These are phyloP conservation scores for Strigamia maritima DNA, from an alignment of 2,888 invertebrate species.

Conservation along the genomic window DNA sequence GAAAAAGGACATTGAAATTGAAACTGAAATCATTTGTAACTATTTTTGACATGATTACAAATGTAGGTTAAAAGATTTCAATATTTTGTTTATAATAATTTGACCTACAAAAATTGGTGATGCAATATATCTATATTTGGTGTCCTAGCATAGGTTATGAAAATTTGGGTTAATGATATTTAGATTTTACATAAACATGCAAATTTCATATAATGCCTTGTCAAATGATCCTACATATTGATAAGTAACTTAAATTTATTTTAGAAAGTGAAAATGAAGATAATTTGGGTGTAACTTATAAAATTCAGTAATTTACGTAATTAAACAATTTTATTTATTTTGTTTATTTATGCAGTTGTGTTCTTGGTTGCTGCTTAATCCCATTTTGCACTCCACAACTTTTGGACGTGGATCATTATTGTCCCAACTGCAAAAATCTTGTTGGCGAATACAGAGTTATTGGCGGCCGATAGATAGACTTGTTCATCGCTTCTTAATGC, in stretches of 20 bases:
- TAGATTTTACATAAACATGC: background rate
- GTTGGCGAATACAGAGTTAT: slow-evolving; percentile 1
- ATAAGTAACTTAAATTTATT: background rate
- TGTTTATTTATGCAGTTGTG: slow-evolving; percentile 62
- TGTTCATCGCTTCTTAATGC: background rate
- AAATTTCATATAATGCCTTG: background rate
- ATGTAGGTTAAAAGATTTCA: background rate
- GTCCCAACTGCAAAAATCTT: slow-evolving; percentile 70
- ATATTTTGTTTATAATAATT: background rate
- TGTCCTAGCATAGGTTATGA: background rate
- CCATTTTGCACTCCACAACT: slow-evolving; percentile 89
- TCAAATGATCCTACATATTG: too few species aligned
- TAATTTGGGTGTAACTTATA: too few species aligned
- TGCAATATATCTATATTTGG: background rate
- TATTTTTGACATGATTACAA: background rate
- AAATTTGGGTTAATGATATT: background rate
- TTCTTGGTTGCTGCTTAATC: slow-evolving; percentile 82
- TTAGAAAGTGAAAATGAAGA: too few species aligned
- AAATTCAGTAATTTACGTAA: too few species aligned
- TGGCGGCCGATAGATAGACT: background rate
- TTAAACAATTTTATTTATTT: background rate
- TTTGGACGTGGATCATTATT: slow-evolving; percentile 84
- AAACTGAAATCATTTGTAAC: background rate
- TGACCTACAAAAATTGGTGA: background rate
- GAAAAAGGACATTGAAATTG: background rate